Percentiles rank a stretch among this genome's conserved stretches.
These are phyloP conservation scores for Drosophila melanica DNA, from an alignment of 1,140 invertebrate genomes.

Conservation along the genomic window DNA sequence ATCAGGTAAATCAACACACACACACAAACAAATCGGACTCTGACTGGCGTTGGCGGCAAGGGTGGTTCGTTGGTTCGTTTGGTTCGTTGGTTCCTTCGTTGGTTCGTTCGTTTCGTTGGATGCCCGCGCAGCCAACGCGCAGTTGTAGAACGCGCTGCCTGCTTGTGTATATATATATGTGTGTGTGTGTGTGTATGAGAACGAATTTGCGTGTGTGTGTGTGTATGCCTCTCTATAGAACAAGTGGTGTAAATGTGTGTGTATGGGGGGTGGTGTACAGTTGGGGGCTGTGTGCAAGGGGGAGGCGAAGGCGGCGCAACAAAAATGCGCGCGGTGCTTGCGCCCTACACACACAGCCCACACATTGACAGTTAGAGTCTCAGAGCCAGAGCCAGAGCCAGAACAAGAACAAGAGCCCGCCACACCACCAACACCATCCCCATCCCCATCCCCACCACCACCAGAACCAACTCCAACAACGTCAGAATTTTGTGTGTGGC, in stretches of 20 bases:
- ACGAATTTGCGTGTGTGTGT: conserved; percentile 19
- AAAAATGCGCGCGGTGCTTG: conserved; percentile 75
- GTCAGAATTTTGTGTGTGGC: conserved; percentile 70
- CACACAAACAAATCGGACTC: conserved; percentile 35
- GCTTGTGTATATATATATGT: conserved; percentile 12
- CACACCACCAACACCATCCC: conserved; percentile 29
- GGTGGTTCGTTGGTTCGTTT: conserved; percentile 56
- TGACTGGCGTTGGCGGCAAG: conserved; percentile 56
- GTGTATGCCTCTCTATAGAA: conserved; percentile 45
- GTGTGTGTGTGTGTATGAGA: conserved; percentile 3
- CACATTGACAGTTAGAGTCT: conserved; percentile 39
- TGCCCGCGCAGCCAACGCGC: conserved; percentile 53
- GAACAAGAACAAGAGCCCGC: conserved; percentile 41
- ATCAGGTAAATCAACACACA: conserved; percentile 75
- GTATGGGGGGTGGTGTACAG: conserved; percentile 19
- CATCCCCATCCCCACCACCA: conserved; percentile 29
- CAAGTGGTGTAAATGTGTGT: conserved; percentile 44
- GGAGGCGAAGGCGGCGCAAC: conserved; percentile 61
- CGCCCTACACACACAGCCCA: conserved; percentile 59
- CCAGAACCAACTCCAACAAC: conserved; percentile 46
- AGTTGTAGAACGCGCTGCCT: conserved; percentile 46
- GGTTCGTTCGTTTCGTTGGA: conserved; percentile 30
- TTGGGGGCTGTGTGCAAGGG: conserved; percentile 17
- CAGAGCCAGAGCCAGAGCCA: conserved; percentile 20
- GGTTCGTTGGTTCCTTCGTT: conserved; percentile 39